phyloP scores from a whole-genome alignment of 2,888 invertebrate genomes.

The Cheilosia impressa region DNA sequence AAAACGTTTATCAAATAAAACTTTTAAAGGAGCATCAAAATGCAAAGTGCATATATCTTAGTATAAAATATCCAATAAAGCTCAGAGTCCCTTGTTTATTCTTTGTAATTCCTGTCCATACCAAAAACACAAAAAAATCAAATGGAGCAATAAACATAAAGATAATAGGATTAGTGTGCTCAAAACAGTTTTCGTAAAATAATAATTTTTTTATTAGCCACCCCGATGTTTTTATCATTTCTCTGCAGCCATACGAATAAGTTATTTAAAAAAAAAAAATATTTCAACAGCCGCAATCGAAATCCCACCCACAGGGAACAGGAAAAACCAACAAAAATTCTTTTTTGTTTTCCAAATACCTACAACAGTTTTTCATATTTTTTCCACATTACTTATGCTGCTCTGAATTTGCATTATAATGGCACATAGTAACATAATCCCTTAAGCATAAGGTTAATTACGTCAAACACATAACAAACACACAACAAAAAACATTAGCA shows the following conservation, averaged over 20 bases:
- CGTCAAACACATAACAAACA: constrained; percentile 24
- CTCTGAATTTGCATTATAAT: constrained; percentile 44
- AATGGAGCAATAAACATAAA: background rate
- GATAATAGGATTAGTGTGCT: constrained; percentile 30
- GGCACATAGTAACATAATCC: constrained; percentile 41
- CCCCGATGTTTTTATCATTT: constrained; percentile 36
- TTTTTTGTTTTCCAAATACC: background rate
- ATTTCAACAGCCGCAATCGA: constrained; percentile 23
- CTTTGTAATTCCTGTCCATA: background rate
- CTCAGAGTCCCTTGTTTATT: background rate
- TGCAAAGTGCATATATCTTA: too few relatives aligned
- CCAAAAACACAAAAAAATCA: background rate
- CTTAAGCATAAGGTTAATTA: constrained; percentile 60
- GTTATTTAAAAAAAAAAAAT: constrained; percentile 28
- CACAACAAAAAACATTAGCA: constrained; percentile 16
- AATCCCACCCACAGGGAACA: constrained; percentile 39
- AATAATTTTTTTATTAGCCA: constrained; percentile 39
- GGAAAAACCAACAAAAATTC: constrained; percentile 15
- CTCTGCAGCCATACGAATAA: constrained; percentile 53
- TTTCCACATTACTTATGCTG: constrained; percentile 28
- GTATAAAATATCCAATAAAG: background rate
- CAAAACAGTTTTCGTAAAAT: constrained; percentile 29
- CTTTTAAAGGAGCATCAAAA: too few relatives aligned
- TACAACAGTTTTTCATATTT: constrained; percentile 27
- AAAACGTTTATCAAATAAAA: too few relatives aligned